A percentile compares a stretch with the other conserved stretches of the same genome.
Conservation (phyloP, 2,888 invertebrate species). For the Cheiracanthium punctorium region DNA sequence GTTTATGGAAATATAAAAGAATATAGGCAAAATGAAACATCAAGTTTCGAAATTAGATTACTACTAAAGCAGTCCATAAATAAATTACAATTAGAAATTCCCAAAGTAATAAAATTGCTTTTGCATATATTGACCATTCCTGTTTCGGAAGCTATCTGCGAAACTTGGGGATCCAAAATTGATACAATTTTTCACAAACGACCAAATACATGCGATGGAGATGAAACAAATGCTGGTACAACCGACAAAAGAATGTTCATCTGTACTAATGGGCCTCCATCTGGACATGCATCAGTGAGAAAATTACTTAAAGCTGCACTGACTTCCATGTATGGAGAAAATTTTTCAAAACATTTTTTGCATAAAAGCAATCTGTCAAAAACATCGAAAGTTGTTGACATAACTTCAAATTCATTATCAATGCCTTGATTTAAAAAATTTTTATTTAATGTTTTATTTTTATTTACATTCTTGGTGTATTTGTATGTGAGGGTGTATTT, state of each 20-base stretch:
- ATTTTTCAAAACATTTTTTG: neutral
- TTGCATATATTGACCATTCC: neutral
- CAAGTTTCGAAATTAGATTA: too few relatives aligned
- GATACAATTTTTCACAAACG: neutral
- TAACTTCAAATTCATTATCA: neutral
- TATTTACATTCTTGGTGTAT: too few relatives aligned
- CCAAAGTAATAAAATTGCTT: too few relatives aligned
- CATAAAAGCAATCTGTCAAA: neutral
- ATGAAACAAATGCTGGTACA: neutral
- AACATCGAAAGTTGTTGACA: neutral
- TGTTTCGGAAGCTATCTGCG: slow-evolving; percentile 1
- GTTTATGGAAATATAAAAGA: too few relatives aligned
- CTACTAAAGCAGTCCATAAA: neutral
- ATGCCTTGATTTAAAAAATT: neutral
- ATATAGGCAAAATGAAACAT: too few relatives aligned
- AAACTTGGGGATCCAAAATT: neutral
- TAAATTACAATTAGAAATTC: neutral
- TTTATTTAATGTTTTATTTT: too few relatives aligned
- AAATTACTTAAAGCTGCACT: neutral
- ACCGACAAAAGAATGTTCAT: too few relatives aligned
- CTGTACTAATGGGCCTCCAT: neutral
- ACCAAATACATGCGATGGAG: neutral
- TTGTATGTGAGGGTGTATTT: too few relatives aligned
- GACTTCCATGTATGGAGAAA: neutral
- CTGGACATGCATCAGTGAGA: neutral